Evolutionary conservation across 2,888 invertebrate species (phyloP).

Genomic region (Rotaria sp.): DNA sequence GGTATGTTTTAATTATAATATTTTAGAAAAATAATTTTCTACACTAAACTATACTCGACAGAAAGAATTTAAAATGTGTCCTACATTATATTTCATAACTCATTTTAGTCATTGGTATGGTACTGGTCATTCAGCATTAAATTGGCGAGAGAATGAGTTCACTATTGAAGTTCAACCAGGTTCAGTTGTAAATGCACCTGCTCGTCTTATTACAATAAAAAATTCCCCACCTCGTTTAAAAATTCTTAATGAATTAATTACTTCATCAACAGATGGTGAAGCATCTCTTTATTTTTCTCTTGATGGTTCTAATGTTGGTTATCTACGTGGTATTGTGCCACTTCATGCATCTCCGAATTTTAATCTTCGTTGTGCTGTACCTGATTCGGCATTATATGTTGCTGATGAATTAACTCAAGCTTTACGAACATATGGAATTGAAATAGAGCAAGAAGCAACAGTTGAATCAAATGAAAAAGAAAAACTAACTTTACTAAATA

Average conservation of each 20-base stretch:
- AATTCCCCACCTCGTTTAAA: background rate
- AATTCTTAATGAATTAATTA: background rate
- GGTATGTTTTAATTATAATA: background rate
- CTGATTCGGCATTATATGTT: background rate
- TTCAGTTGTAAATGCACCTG: background rate
- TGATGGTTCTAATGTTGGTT: background rate
- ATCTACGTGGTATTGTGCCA: background rate
- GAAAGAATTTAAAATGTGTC: background rate
- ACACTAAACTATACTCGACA: no score
- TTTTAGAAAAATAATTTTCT: no score
- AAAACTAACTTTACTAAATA: background rate
- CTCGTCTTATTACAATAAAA: background rate
- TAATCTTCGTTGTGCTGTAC: background rate
- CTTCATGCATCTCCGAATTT: background rate
- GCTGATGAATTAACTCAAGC: background rate
- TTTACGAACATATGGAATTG: background rate
- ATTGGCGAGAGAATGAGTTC: constrained; percentile 9
- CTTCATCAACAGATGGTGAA: background rate
- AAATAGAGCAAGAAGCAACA: background rate
- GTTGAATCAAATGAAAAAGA: background rate
- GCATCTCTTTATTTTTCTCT: background rate
- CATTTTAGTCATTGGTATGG: background rate
- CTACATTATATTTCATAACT: no score
- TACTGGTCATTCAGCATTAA: background rate
- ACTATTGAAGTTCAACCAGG: background rate